A percentile compares a stretch with the other conserved stretches of the same genome.
Evolutionary conservation across 2,888 invertebrate genomes (phyloP).

Genomic region (Meganola albula): DNA sequence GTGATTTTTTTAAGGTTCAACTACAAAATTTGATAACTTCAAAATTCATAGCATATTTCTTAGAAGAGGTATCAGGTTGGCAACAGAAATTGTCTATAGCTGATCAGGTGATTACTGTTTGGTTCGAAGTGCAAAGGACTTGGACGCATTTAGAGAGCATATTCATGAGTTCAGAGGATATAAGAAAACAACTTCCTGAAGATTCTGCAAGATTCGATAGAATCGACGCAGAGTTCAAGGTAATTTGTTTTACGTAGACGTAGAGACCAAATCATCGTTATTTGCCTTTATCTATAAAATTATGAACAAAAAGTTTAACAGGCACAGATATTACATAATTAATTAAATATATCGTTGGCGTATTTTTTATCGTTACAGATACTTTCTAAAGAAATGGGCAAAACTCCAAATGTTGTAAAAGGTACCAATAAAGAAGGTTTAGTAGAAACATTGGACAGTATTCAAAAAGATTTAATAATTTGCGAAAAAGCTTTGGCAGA

Average conservation of each 20-base stretch:
- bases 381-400: conserved; percentile 85
- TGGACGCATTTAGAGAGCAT: conserved; percentile 99
- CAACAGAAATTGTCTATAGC: conserved; percentile 94
- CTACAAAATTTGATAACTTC: conserved; percentile 97
- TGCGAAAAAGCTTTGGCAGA: conserved; percentile 98
- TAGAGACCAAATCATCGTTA: too few species aligned
- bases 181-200: conserved; percentile 93
- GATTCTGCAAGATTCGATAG: conserved; percentile 95
- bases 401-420: conserved; percentile 91
- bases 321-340: too few species aligned
- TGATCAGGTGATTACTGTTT: conserved; percentile 93
- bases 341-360: too few species aligned
- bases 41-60: conserved; percentile 96
- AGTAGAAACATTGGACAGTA: conserved; percentile 85
- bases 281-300: too few species aligned
- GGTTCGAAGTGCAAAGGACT: conserved; percentile 98
- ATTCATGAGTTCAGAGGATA: conserved; percentile 98
- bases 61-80: conserved; percentile 96
- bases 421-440: conserved; percentile 93
- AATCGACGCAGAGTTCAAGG: conserved; percentile 94
- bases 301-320: too few species aligned
- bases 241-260: conserved; percentile 42
- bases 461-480: conserved; percentile 90
- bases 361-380: too few species aligned
- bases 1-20: conserved; percentile 81